Percentiles rank a stretch among this genome's conserved stretches.
Conservation (phyloP, 2,797 vertebrate genomes). For the Odontamblyopus rebecca region DNA sequence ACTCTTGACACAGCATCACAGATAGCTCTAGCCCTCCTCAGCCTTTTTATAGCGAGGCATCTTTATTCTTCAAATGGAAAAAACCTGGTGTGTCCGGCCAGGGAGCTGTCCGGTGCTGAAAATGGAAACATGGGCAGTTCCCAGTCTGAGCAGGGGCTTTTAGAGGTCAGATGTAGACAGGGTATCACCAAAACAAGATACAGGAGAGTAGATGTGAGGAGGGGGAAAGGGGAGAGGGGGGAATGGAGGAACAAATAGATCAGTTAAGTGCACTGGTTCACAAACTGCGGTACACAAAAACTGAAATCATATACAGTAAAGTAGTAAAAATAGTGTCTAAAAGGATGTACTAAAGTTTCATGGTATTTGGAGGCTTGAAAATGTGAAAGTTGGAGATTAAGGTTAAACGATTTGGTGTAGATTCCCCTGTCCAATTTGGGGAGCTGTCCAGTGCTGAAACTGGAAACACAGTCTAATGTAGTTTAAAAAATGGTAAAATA, state of each 20-base stretch:
- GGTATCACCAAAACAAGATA: neutral
- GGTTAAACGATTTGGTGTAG: neutral
- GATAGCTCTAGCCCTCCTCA: neutral
- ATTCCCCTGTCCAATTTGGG: neutral
- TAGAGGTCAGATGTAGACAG: slow-evolving; percentile 8
- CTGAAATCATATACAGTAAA: neutral
- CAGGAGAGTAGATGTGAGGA: neutral
- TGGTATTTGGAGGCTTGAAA: neutral
- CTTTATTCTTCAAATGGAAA: slow-evolving; percentile 17
- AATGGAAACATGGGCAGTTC: slow-evolving; percentile 41
- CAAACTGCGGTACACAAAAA: neutral
- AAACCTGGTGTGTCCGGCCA: slow-evolving; percentile 9
- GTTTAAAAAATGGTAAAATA: too few species aligned
- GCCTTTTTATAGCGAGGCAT: slow-evolving; percentile 11
- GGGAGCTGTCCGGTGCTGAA: slow-evolving; percentile 64
- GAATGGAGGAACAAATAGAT: neutral
- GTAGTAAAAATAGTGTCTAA: neutral
- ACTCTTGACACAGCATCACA: slow-evolving; percentile 15
- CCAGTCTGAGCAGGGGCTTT: slow-evolving; percentile 1
- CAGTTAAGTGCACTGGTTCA: neutral
- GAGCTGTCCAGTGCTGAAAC: slow-evolving; percentile 8
- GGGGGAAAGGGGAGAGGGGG: neutral
- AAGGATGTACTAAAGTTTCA: neutral
- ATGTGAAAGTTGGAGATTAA: neutral
- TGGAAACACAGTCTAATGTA: neutral